Evolutionary conservation across 1,140 invertebrate species (phyloP).

Genomic region (Drosophila leontia): DNA sequence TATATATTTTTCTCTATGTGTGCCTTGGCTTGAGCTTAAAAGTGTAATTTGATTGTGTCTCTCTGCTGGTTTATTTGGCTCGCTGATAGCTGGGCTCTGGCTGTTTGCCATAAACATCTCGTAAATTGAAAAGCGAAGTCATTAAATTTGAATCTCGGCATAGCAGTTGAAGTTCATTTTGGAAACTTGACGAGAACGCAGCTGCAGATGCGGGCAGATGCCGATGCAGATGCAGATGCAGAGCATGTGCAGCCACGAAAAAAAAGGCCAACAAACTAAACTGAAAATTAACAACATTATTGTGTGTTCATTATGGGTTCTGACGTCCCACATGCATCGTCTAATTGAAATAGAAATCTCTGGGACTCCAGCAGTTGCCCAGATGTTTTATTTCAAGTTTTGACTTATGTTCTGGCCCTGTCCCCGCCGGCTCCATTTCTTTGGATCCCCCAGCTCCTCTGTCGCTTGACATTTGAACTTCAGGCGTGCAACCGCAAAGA

Average conservation of each 20-base stretch:
- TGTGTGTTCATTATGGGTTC: slow-evolving; percentile 71
- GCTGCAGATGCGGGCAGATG: slow-evolving; percentile 64
- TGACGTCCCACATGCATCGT: slow-evolving; percentile 60
- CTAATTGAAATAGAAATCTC: slow-evolving; percentile 78
- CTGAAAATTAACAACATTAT: slow-evolving; percentile 74
- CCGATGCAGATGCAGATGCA: slow-evolving; percentile 41
- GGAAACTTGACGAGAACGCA: slow-evolving; percentile 51
- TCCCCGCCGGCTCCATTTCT: slow-evolving; percentile 11
- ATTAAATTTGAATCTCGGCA: slow-evolving; percentile 61
- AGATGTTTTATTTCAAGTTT: slow-evolving; percentile 75
- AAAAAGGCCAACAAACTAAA: slow-evolving; percentile 19
- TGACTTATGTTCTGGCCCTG: slow-evolving; percentile 59
- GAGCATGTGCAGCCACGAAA: slow-evolving; percentile 51
- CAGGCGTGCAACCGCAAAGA: slow-evolving; percentile 64
- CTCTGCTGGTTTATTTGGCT: slow-evolving; percentile 43
- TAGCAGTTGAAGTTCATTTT: slow-evolving; percentile 56
- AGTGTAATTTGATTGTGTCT: slow-evolving; percentile 55
- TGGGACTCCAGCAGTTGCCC: slow-evolving; percentile 42
- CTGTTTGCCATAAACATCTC: slow-evolving; percentile 61
- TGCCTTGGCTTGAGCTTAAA: slow-evolving; percentile 3
- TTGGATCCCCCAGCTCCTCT: not conserved
- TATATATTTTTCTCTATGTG: slow-evolving; percentile 5
- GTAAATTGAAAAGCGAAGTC: slow-evolving; percentile 65
- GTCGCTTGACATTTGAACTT: slow-evolving; percentile 75
- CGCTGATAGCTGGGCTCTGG: slow-evolving; percentile 36